Percentiles rank a stretch among this genome's conserved stretches.
Conservation (phyloP, 2,888 invertebrate species). For the Pollenia angustigena region DNA sequence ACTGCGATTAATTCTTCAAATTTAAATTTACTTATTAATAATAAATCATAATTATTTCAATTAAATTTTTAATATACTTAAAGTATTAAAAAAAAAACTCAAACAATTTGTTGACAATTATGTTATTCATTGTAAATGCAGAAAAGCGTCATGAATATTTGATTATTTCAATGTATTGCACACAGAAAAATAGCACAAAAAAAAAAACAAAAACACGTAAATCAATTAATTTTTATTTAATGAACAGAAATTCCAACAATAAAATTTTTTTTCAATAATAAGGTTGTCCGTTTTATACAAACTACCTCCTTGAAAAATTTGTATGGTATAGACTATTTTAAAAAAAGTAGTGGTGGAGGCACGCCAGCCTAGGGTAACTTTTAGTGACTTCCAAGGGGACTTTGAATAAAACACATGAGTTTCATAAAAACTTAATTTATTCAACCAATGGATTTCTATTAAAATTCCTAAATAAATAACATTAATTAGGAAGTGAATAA, state of each 20-base stretch:
- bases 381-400: too few species aligned
- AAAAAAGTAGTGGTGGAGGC: too few species aligned
- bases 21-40: too few species aligned
- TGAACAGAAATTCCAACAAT: conserved; percentile 11
- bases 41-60: neutral
- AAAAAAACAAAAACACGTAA: neutral
- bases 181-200: neutral
- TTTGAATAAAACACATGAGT: too few species aligned
- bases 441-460: too few species aligned
- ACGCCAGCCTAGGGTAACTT: too few species aligned
- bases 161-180: neutral
- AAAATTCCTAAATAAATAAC: too few species aligned
- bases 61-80: neutral
- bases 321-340: too few species aligned
- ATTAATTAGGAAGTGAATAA: too few species aligned
- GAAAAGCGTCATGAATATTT: conserved; percentile 27
- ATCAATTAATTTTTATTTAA: conserved; percentile 52
- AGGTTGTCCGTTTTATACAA: neutral
- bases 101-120: conserved; percentile 12
- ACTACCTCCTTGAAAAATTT: too few species aligned
- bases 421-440: too few species aligned
- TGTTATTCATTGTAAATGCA: neutral
- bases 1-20: too few species aligned
- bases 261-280: neutral
- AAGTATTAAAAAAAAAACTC: neutral